Percentiles rank a stretch among this genome's conserved stretches.
These are phyloP conservation scores for Xenopus laevis DNA, from an alignment of 2,113 vertebrate genomes.

Conservation along the genomic window DNA sequence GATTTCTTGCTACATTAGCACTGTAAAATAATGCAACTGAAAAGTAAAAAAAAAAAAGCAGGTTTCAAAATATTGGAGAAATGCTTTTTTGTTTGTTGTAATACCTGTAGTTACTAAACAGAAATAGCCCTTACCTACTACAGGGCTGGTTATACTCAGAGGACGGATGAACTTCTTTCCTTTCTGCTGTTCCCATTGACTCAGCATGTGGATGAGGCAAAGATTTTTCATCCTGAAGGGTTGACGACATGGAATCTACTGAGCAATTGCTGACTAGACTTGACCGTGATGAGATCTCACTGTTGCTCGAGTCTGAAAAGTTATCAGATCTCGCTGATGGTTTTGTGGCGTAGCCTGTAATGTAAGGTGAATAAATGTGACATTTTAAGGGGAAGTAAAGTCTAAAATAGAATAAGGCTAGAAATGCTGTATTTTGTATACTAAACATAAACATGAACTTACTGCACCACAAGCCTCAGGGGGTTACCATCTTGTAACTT, in stretches of 20 bases:
- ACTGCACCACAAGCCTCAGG: no score
- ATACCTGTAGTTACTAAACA: no score
- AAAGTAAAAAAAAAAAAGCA: no score
- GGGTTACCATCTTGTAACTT: no score
- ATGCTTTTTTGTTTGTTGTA: no score
- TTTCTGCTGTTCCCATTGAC: slow-evolving; percentile 49
- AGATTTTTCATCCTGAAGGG: slow-evolving; percentile 71
- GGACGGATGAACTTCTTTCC: slow-evolving; percentile 55
- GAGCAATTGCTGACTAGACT: slow-evolving; percentile 88
- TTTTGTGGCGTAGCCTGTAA: slow-evolving; percentile 72
- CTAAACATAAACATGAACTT: no score
- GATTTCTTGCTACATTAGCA: no score
- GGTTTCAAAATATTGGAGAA: no score
- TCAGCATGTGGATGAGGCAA: slow-evolving; percentile 63
- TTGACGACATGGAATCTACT: slow-evolving; percentile 78
- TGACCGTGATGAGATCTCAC: slow-evolving; percentile 92
- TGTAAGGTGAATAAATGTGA: slow-evolving; percentile 15
- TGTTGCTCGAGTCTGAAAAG: slow-evolving; percentile 90
- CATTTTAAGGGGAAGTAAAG: no score
- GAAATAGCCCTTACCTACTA: slow-evolving; percentile 69
- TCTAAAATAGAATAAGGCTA: no score
- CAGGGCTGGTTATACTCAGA: slow-evolving; percentile 69
- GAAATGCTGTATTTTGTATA: no score
- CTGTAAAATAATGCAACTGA: no score
- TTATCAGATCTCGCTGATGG: slow-evolving; percentile 79